A percentile compares a stretch with the other conserved stretches of the same genome.
phyloP scores from a whole-genome alignment of 2,888 invertebrate genomes.

The Phania funesta region DNA sequence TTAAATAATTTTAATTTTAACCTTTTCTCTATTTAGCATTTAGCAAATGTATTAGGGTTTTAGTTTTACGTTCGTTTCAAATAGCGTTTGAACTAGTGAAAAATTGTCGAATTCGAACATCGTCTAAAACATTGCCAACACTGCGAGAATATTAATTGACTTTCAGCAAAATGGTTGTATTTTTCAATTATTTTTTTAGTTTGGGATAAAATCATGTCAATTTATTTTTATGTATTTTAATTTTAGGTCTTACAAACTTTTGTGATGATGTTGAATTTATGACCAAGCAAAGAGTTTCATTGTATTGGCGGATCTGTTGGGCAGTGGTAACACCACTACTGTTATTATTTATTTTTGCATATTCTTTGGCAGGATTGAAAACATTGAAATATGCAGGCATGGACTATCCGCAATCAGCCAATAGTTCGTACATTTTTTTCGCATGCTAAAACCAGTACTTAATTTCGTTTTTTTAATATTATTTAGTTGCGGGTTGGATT shows the following conservation, averaged over 20 bases:
- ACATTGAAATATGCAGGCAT: constrained; percentile 83
- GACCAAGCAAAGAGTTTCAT: constrained; percentile 83
- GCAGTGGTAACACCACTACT: constrained; percentile 85
- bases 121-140: too few relatives aligned
- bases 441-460: background rate
- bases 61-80: too few relatives aligned
- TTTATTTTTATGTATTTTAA: background rate
- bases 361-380: constrained; percentile 83
- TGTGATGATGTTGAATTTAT: constrained; percentile 88
- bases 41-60: too few relatives aligned
- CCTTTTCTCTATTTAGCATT: too few relatives aligned
- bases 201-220: background rate
- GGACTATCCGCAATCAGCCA: constrained; percentile 83
- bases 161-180: too few relatives aligned
- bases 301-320: constrained; percentile 91
- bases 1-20: too few relatives aligned
- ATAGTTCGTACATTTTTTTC: constrained; percentile 80
- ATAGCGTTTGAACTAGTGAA: too few relatives aligned
- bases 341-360: constrained; percentile 85
- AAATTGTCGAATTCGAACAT: too few relatives aligned
- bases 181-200: background rate
- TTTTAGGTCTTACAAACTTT: constrained; percentile 79
- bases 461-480: background rate
- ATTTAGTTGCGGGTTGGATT: constrained; percentile 70
- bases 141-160: too few relatives aligned